Base-by-base conservation (phyloP, 2,797 vertebrate genomes). In the Ctenochaetus hawaiiensis region DNA sequence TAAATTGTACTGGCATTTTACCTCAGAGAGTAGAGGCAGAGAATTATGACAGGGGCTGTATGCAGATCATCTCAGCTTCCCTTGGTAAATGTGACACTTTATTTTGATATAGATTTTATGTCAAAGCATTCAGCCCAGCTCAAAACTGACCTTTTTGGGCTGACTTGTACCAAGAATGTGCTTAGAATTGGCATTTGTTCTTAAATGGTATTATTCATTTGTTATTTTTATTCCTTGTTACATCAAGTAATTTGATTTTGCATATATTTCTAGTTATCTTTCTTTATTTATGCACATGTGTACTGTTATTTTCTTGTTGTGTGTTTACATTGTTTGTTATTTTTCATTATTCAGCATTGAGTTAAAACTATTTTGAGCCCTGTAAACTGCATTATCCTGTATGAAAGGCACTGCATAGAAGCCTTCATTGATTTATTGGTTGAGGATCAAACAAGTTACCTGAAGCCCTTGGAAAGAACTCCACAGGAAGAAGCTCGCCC, bases 391-490 rank as follows among this genome's bases (percentile, higher is more conserved):
- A 23, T n/a, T 45, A 37, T 8, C 2, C 20, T 61, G 1, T 7
- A 26, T 47, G 39, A 68, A 65, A 52, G n/a, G 0, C 1, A 8
- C 22, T 17, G 17, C 14, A 4, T 20, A 17, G 63, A 78, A 8
- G 1, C 4, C n/a, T 11, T 43, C 30, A 66, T 52, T 58, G 47
- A 68, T 69, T 63, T 71, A 52, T 39, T 77, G 57, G 23, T 66
- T 47, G 45, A 75, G 45, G 48, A 65, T 80, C 52, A 75, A 73
- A 70, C n/a, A 48, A 18, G 74, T 74, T 56, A 75, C 62, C 70
- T 71, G 71, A 53, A 60, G 39, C 64, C 48, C 60, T 49, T 52
- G 52, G 63, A 85, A 88, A 85, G 75, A 20, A 10, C 69, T 64
- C 43, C 49, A 11, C 49, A 49, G 62, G 57, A 69, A 80, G 60